Conservation (phyloP, 2,888 invertebrate species). For the Chloroclystis v-ata region DNA sequence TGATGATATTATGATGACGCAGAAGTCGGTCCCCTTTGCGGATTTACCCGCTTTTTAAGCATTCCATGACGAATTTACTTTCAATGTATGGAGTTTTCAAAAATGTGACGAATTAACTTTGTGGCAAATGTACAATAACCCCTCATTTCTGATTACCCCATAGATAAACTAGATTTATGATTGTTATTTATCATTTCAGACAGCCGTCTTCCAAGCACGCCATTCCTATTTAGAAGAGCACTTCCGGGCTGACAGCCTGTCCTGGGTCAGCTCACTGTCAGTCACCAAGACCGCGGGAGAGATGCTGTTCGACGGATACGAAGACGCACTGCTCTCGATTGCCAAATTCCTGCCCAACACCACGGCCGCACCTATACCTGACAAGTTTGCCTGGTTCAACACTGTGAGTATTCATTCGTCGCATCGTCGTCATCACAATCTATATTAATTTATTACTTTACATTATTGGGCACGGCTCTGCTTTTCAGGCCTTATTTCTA, state of each 20-base stretch:
- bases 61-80: too few species aligned
- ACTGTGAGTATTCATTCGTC: slow-evolving; percentile 31
- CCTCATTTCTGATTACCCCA: too few species aligned
- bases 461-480: too few species aligned
- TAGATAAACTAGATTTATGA: too few species aligned
- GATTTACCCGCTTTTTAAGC: too few species aligned
- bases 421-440: neutral
- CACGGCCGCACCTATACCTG: slow-evolving; percentile 80
- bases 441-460: neutral
- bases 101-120: too few species aligned
- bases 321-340: slow-evolving; percentile 74
- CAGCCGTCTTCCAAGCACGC: slow-evolving; percentile 75
- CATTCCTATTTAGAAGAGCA: slow-evolving; percentile 7
- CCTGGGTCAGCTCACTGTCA: slow-evolving; percentile 43
- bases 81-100: too few species aligned
- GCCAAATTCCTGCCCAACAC: slow-evolving; percentile 72
- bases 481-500: too few species aligned
- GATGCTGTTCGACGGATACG: slow-evolving; percentile 88
- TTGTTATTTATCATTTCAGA: too few species aligned
- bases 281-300: slow-evolving; percentile 82
- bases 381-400: slow-evolving; percentile 93
- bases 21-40: too few species aligned
- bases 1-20: too few species aligned
- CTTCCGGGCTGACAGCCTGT: neutral
- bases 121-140: too few species aligned